Evolutionary conservation across 2,888 invertebrate species (phyloP).

Genomic region (Sphaeridia pumilis): DNA sequence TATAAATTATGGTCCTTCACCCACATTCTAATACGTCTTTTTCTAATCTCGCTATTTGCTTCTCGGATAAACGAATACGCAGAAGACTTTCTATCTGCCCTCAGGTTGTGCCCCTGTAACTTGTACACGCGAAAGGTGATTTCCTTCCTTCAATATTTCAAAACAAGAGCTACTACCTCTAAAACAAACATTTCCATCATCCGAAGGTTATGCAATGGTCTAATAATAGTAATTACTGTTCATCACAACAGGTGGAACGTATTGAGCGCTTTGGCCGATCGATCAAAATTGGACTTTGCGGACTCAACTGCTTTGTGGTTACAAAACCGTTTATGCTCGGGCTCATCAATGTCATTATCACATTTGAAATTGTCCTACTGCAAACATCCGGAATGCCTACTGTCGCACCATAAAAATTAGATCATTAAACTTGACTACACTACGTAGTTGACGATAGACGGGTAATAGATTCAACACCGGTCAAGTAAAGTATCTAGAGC

Average conservation of each 20-base stretch:
- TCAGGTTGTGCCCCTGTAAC: neutral
- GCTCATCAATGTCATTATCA: slow-evolving; percentile 24
- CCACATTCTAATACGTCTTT: slow-evolving; percentile 2
- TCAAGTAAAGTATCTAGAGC: no score
- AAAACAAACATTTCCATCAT: neutral
- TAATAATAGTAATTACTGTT: neutral
- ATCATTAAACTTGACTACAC: neutral
- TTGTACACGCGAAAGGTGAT: neutral
- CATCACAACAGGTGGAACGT: slow-evolving; percentile 17
- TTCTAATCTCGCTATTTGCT: slow-evolving; percentile 5
- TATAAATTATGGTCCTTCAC: slow-evolving; percentile 11
- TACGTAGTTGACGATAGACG: neutral
- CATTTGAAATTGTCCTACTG: slow-evolving; percentile 29
- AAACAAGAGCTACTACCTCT: neutral
- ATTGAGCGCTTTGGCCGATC: slow-evolving; percentile 15
- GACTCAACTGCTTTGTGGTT: slow-evolving; percentile 23
- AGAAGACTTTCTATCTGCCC: slow-evolving; percentile 2
- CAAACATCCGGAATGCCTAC: slow-evolving; percentile 26
- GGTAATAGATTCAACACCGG: neutral
- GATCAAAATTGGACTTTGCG: slow-evolving; percentile 17
- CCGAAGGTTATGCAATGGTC: neutral
- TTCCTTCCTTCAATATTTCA: no score
- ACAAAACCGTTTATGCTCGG: slow-evolving; percentile 27
- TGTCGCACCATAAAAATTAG: neutral
- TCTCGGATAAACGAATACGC: slow-evolving; percentile 11